Percentiles rank a stretch among this genome's conserved stretches.
Conservation (phyloP, 2,888 invertebrate species). For the Melikaiella ostensackeni region DNA sequence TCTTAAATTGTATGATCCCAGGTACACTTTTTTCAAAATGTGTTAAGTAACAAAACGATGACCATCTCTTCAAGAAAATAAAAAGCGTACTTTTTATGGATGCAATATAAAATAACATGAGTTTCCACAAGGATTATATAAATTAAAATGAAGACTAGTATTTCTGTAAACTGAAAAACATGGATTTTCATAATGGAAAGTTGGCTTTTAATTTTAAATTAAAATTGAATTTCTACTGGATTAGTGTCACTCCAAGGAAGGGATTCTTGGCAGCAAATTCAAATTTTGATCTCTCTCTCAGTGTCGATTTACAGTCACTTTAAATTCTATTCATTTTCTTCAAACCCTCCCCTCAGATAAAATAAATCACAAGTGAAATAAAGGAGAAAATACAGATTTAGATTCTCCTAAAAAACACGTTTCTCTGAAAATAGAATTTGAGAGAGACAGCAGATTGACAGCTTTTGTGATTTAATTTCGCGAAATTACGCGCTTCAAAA, state of each 20-base stretch:
- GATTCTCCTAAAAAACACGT: not conserved
- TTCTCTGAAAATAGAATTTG: not conserved
- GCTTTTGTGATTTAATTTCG: not conserved
- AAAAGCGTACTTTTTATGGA: too few relatives aligned
- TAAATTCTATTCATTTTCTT: constrained; percentile 27
- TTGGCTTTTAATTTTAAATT: not conserved
- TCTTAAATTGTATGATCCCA: too few relatives aligned
- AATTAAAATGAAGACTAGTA: too few relatives aligned
- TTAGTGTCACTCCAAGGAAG: not conserved
- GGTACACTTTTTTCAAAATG: too few relatives aligned
- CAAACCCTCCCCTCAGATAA: not conserved
- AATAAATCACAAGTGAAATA: not conserved
- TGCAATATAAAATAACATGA: too few relatives aligned
- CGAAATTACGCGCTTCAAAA: not conserved
- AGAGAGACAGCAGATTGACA: not conserved
- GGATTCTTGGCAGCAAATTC: not conserved
- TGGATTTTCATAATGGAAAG: too few relatives aligned
- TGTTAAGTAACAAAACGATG: too few relatives aligned
- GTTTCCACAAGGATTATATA: too few relatives aligned
- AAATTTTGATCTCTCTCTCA: constrained; percentile 17
- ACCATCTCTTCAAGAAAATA: too few relatives aligned
- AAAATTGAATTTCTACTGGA: not conserved
- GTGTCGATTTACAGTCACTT: constrained; percentile 16
- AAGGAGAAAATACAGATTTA: not conserved
- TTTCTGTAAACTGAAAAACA: too few relatives aligned